A percentile compares a stretch with the other conserved stretches of the same genome.
Conservation (phyloP, 2,888 invertebrate genomes). For the Cylloceria caligata region DNA sequence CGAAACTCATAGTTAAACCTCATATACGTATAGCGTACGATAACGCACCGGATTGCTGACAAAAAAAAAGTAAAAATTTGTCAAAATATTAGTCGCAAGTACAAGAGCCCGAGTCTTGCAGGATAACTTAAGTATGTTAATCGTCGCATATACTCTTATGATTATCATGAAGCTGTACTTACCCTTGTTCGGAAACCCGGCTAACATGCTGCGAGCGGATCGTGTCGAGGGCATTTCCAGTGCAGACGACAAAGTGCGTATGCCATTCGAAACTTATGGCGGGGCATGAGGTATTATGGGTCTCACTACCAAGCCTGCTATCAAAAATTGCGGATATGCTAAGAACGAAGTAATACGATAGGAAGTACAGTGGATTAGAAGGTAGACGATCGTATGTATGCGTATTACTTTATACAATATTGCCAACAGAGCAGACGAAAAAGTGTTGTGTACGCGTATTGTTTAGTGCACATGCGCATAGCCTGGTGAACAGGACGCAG, state of each 20-base stretch:
- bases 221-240: neutral
- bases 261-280: neutral
- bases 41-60: no score
- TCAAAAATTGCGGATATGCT: constrained; percentile 3
- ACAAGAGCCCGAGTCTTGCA: no score
- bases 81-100: no score
- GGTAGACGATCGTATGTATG: neutral
- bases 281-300: neutral
- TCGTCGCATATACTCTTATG: neutral
- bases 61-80: no score
- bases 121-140: no score
- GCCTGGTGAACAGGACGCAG: constrained; percentile 51
- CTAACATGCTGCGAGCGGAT: neutral
- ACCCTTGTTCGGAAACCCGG: constrained; percentile 14
- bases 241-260: constrained; percentile 45
- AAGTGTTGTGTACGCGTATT: constrained; percentile 7
- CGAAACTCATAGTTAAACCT: no score
- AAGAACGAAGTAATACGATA: neutral
- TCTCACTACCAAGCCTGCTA: neutral
- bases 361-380: neutral
- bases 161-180: neutral
- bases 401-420: neutral
- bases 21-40: no score
- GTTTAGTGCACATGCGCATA: neutral
- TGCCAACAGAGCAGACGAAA: neutral